phyloP scores from a whole-genome alignment of 2,888 invertebrate species.

The Euphydryas editha region DNA sequence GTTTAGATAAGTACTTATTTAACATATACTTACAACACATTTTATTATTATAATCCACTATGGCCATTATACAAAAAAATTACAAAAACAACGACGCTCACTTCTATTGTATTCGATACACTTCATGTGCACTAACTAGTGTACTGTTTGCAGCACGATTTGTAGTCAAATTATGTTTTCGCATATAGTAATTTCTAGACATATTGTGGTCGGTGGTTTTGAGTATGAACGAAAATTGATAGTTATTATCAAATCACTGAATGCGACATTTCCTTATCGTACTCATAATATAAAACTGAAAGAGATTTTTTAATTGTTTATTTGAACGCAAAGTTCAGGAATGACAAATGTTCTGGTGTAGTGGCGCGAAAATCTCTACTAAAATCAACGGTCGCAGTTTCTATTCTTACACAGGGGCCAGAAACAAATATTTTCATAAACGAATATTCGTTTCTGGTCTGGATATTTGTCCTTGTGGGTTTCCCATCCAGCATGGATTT shows the following conservation, averaged over 20 bases:
- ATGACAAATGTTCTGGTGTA: too few relatives aligned
- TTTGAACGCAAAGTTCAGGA: too few relatives aligned
- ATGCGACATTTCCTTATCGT: neutral
- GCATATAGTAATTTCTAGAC: neutral
- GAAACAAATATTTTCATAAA: too few relatives aligned
- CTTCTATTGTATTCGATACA: neutral
- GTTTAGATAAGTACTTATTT: neutral
- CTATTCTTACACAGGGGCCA: too few relatives aligned
- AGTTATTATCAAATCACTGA: neutral
- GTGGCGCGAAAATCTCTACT: too few relatives aligned
- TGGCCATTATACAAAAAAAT: neutral
- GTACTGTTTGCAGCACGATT: too few relatives aligned
- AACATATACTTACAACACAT: constrained; percentile 1
- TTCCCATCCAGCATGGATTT: too few relatives aligned
- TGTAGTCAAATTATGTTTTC: neutral
- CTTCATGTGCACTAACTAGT: neutral
- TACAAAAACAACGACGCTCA: neutral
- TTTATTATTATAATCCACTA: neutral
- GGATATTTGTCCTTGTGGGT: too few relatives aligned
- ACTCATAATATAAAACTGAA: too few relatives aligned
- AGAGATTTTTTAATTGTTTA: too few relatives aligned
- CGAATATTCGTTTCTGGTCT: too few relatives aligned
- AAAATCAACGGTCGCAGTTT: too few relatives aligned
- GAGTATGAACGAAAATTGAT: neutral
- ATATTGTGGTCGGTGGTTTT: neutral